Evolutionary conservation across 1,140 invertebrate genomes (phyloP).

Genomic region (Rhopalosiphum maidis): DNA sequence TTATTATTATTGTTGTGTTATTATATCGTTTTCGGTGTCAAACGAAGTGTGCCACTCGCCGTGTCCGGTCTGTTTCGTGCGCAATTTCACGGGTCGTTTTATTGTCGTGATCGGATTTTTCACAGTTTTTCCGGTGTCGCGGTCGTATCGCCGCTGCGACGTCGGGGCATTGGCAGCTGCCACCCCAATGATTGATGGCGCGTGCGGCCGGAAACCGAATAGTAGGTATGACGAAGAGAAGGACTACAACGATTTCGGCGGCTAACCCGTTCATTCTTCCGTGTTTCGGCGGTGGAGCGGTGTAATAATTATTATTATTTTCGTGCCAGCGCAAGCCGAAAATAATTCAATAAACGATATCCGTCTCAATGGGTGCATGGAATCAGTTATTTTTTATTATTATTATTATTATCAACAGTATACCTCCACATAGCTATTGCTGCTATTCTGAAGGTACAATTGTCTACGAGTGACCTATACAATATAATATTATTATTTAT

Average conservation of each 20-base stretch:
- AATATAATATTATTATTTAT: conserved; percentile 3
- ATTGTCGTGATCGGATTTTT: background rate
- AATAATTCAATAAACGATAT: conserved; percentile 43
- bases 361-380: background rate
- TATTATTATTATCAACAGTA: background rate
- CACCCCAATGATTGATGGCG: conserved; percentile 7
- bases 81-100: conserved; percentile 44
- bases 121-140: conserved; percentile 45
- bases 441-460: background rate
- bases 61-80: conserved; percentile 44
- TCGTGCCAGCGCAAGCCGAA: conserved; percentile 1
- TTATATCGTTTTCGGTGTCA: conserved; percentile 31
- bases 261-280: background rate
- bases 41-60: conserved; percentile 25
- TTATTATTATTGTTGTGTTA: conserved; percentile 7
- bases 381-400: background rate
- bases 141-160: background rate
- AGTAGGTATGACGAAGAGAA: background rate
- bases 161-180: background rate
- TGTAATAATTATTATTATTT: background rate
- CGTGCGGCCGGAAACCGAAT: background rate
- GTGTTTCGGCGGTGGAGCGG: background rate
- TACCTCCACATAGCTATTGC: background rate
- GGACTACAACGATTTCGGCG: background rate
- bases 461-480: background rate